Evolutionary conservation across 2,888 invertebrate genomes (phyloP), one percentile per base, ranked within the genome.

Genomic region (Proisotoma minuta): DNA sequence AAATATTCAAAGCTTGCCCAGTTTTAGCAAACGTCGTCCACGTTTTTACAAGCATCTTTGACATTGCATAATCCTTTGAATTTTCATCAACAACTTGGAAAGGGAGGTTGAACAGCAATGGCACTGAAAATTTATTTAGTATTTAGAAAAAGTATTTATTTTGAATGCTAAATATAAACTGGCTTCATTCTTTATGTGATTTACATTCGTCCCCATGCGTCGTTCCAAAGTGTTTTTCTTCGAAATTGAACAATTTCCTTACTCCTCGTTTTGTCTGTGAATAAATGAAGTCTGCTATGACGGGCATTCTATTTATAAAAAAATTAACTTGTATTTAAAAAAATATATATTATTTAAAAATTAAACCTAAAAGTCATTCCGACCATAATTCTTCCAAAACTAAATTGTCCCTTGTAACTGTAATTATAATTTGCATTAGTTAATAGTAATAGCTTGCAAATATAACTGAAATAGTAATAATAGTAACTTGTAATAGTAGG

Each of bases 341-440:
- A n/a, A n/a, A n/a, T n/a, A n/a, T n/a, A n/a, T n/a, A n/a, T n/a
- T n/a, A n/a, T n/a, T n/a, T n/a, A n/a, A n/a, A 67, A 52, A 3
- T 56, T 39, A 27, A 61, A 60, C 1, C n/a, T n/a, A n/a, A n/a
- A n/a, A n/a, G 68, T 57, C 66, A 70, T 60, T 26, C 66, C 64
- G 18, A 68, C 62, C 3, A 65, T 23, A n/a, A 68, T 20, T 34
- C 60, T 60, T 5, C 68, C 70, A 54, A 70, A 66, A 15, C 68
- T 65, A 52, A 66, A 69, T 28, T 49, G 51, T 28, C 71, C 69
- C 54, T 66, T 51, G n/a, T n/a, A n/a, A n/a, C n/a, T n/a, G n/a
- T n/a, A n/a, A n/a, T n/a, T n/a, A n/a, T n/a, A n/a, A n/a, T n/a
- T n/a, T n/a, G n/a, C n/a, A n/a, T n/a, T n/a, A n/a, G n/a, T n/a